Conservation (phyloP, 1,140 invertebrate genomes). For the Daktulosphaira vitifoliae region DNA sequence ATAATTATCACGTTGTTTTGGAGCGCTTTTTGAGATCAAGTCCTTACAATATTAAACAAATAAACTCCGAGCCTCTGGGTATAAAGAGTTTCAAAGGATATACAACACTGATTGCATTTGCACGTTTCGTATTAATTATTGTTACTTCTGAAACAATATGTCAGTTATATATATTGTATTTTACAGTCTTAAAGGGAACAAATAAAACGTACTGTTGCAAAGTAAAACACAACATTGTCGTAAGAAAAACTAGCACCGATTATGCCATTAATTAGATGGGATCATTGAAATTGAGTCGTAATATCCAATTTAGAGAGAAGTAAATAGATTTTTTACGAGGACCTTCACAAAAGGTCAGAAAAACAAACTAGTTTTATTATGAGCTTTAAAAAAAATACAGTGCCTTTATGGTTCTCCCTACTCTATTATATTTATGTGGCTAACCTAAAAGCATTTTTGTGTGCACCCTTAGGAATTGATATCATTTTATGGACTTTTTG, state of each 20-base stretch:
- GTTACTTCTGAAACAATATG: background rate
- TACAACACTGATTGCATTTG: slow-evolving; percentile 19
- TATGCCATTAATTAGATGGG: slow-evolving; percentile 19
- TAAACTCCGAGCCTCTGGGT: background rate
- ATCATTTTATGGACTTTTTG: slow-evolving; percentile 26
- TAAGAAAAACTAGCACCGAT: too few species aligned
- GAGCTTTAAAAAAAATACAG: slow-evolving; percentile 7
- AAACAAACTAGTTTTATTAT: slow-evolving; percentile 15
- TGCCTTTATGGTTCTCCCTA: slow-evolving; percentile 9
- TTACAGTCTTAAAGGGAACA: too few species aligned
- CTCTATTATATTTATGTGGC: slow-evolving; percentile 14
- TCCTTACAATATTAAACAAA: slow-evolving; percentile 19
- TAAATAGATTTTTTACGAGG: slow-evolving; percentile 3
- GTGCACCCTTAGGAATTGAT: slow-evolving; percentile 30
- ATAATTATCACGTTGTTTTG: too few species aligned
- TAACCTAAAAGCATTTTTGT: slow-evolving; percentile 31
- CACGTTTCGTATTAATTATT: slow-evolving; percentile 16
- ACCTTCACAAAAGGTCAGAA: slow-evolving; percentile 10
- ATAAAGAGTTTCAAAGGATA: background rate
- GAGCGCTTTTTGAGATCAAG: slow-evolving; percentile 2
- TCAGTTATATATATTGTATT: too few species aligned
- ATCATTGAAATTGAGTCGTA: background rate
- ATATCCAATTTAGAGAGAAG: background rate
- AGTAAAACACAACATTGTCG: too few species aligned
- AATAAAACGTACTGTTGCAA: too few species aligned